Evolutionary conservation across 1,140 invertebrate species (phyloP), one percentile per base, ranked within the genome.

Genomic region (Leptinotarsa defecta): DNA sequence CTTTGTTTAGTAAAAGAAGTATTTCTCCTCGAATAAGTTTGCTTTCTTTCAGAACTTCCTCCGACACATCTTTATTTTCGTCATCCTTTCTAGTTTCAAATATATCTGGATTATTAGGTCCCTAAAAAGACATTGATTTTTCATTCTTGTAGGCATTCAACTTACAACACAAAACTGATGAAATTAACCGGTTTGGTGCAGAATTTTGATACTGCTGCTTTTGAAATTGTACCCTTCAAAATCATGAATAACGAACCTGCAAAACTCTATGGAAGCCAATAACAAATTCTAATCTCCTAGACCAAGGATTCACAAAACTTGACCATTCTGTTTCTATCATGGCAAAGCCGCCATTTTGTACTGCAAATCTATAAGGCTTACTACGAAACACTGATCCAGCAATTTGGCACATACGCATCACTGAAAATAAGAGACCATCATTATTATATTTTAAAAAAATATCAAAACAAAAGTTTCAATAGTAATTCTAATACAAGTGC

Each of bases 291-390:
- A 98, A 87, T 86, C 94, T 93, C 82, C 90, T 90, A 1, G 94
- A 94, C 96, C 96, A 98, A 0, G 96, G 96, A 89, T 98, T 98
- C 48, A 97, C 90, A 85, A 97, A 97, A 74, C 93, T 94, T 0
- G 95, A 95, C 95, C 95, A 98, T 85, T 97, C 95, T 0, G 96
- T 97, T 86, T 96, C 94, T 48, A 97, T 85, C 65, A 92, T 89
- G 49, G 95, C 89, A 84, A 91, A 96, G 78, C 91, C 91, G 1
- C 95, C 94, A 85, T 97, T 97, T 83, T 95, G 92, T 27, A 92
- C 91, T 64, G 92, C 87, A 84, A 97, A 94, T 75, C 94, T 89
- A 81, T 91, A 91, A 3, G 94, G 92, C 81, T 94, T 93, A 81
- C 93, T 94, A 76, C 90, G 89, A 82, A 93, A 91, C 4, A 92